Evolutionary conservation across 2,888 invertebrate genomes (phyloP).

Genomic region (Tholera decimalis): DNA sequence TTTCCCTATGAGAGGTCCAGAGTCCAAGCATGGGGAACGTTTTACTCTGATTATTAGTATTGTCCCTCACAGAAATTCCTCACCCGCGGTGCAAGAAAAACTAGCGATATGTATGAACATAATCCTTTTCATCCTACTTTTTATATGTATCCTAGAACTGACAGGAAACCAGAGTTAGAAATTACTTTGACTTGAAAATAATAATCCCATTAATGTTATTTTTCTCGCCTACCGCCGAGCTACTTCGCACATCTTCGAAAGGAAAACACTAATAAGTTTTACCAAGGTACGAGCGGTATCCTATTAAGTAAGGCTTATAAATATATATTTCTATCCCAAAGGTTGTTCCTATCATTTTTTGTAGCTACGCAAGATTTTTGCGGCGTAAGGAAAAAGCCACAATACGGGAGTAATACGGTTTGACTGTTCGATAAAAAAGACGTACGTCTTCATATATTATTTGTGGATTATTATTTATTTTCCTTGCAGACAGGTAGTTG

Average conservation of each 20-base stretch:
- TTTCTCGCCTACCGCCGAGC: not conserved
- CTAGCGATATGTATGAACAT: too few species aligned
- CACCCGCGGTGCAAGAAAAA: too few species aligned
- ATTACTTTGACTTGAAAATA: not conserved
- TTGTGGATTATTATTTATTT: too few species aligned
- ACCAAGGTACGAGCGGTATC: slow-evolving; percentile 11
- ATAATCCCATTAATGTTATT: not conserved
- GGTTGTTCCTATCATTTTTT: slow-evolving; percentile 11
- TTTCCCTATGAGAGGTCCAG: too few species aligned
- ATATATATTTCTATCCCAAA: slow-evolving; percentile 28
- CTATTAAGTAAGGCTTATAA: not conserved
- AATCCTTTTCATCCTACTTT: too few species aligned
- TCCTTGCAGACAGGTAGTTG: too few species aligned
- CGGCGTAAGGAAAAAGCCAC: slow-evolving; percentile 11
- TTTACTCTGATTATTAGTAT: too few species aligned
- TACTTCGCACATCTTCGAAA: not conserved
- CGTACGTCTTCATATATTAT: not conserved
- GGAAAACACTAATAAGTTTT: not conserved
- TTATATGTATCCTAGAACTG: too few species aligned
- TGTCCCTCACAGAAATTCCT: too few species aligned
- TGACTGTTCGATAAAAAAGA: not conserved
- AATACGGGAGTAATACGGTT: slow-evolving; percentile 14
- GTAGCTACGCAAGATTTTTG: not conserved
- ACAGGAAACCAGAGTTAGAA: not conserved
- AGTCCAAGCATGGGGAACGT: too few species aligned